Conservation (phyloP, 2,113 vertebrate species). For the Azemiops feae region DNA sequence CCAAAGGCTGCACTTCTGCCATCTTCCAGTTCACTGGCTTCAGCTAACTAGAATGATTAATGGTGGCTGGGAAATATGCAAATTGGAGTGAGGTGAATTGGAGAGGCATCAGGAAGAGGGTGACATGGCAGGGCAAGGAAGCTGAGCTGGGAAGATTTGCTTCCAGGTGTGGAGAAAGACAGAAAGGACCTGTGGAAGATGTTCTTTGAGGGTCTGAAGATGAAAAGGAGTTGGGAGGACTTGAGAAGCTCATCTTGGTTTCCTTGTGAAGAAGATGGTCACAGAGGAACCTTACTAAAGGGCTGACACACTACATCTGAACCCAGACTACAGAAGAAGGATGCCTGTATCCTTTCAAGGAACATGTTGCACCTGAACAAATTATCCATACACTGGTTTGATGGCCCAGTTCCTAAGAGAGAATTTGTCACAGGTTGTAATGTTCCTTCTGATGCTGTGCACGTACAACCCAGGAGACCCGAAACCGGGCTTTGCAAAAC, state of each 20-base stretch:
- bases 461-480: not conserved
- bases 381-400: not conserved
- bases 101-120: conserved; percentile 16
- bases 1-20: not conserved
- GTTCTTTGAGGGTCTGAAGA: no score
- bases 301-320: not conserved
- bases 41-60: conserved; percentile 33
- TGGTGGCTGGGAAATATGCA: conserved; percentile 34
- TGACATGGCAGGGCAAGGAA: not conserved
- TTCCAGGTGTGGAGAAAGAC: not conserved
- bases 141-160: not conserved
- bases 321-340: not conserved
- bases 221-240: not conserved
- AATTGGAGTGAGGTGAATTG: conserved; percentile 20
- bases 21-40: conserved; percentile 15
- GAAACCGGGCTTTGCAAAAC: not conserved
- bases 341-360: not conserved
- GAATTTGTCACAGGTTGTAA: not conserved
- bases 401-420: not conserved
- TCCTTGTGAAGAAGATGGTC: not conserved
- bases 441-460: not conserved
- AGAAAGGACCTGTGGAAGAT: no score
- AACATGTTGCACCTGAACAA: not conserved
- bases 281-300: not conserved
- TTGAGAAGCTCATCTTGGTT: not conserved